Percentiles rank a stretch among this genome's conserved stretches.
Conservation (phyloP, 2,113 vertebrate genomes). For the Elephantulus edwardii region DNA sequence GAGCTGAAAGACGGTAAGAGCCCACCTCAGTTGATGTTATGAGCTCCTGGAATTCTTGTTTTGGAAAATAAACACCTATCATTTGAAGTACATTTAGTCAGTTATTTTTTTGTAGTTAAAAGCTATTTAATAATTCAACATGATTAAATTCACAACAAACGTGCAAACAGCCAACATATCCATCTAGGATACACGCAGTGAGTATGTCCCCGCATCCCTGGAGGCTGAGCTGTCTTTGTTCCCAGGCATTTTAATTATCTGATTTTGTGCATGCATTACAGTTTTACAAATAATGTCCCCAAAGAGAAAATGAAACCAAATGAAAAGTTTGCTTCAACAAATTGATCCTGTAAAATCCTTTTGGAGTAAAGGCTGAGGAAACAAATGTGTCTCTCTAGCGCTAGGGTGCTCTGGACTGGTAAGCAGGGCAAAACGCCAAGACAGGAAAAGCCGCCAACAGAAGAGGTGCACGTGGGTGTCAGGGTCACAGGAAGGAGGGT, state of each 20-base stretch:
- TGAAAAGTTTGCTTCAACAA: conserved; percentile 63
- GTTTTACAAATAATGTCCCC: conserved; percentile 60
- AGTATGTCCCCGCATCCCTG: not conserved
- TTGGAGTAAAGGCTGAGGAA: conserved; percentile 45
- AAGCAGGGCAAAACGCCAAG: conserved; percentile 60
- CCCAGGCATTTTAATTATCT: conserved; percentile 39
- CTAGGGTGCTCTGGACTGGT: not conserved
- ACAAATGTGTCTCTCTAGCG: not conserved
- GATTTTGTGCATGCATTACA: conserved; percentile 19
- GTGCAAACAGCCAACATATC: not conserved
- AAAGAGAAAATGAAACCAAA: conserved; percentile 67
- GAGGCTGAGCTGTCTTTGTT: conserved; percentile 17
- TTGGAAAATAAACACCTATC: not conserved
- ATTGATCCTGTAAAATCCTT: conserved; percentile 47
- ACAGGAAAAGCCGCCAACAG: conserved; percentile 1
- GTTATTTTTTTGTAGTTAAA: not conserved
- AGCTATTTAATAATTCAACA: not conserved
- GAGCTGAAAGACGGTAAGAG: not conserved
- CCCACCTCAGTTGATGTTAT: not conserved
- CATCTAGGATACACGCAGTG: not conserved
- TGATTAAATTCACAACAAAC: not conserved
- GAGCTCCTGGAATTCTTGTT: not conserved
- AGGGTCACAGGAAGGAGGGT: not conserved
- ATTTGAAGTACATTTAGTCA: not conserved
- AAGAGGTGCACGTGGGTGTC: not conserved